Evolutionary conservation across 2,113 vertebrate genomes (phyloP).

Genomic region (Litocranius walleri): DNA sequence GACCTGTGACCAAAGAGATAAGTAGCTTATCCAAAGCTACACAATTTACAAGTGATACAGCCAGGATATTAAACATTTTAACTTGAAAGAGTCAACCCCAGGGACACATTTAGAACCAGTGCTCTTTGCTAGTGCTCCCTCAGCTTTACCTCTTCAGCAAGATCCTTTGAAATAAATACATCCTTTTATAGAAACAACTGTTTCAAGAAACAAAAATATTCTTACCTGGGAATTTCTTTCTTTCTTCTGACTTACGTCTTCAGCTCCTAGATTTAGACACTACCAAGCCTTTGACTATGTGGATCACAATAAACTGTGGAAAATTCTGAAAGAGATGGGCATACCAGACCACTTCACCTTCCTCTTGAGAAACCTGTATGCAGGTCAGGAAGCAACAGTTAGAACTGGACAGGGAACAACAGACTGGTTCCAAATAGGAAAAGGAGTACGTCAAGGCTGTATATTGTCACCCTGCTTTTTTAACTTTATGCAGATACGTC

Average conservation of each 20-base stretch:
- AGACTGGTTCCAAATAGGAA: too few species aligned
- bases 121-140: background rate
- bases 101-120: background rate
- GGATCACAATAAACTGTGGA: background rate
- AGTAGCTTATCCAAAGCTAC: background rate
- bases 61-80: background rate
- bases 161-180: background rate
- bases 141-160: background rate
- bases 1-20: background rate
- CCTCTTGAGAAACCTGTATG: too few species aligned
- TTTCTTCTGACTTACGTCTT: background rate
- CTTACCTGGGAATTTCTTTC: background rate
- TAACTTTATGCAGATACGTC: too few species aligned
- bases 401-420: too few species aligned
- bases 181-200: background rate
- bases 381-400: too few species aligned
- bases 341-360: too few species aligned
- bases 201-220: background rate
- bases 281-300: background rate
- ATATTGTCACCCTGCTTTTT: too few species aligned
- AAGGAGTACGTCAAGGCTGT: too few species aligned
- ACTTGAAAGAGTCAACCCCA: background rate
- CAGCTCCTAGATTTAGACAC: background rate
- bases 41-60: background rate
- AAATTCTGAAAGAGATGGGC: background rate